phyloP scores from a whole-genome alignment of 2,797 vertebrate genomes.

The Taeniopygia guttata region DNA sequence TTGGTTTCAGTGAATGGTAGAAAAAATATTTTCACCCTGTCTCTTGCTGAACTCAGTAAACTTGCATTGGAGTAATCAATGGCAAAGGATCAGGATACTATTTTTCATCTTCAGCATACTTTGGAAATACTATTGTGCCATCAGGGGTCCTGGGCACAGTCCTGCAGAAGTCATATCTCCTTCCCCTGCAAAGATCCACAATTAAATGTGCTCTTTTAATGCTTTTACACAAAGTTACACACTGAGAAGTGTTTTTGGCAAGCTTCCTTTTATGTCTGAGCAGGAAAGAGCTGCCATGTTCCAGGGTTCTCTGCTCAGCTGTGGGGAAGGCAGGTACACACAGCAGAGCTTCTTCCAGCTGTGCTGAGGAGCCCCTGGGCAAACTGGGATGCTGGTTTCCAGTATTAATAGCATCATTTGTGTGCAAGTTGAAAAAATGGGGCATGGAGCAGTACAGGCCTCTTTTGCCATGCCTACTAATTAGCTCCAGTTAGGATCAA shows the following conservation, averaged over 20 bases:
- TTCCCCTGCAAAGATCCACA: neutral
- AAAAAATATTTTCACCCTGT: neutral
- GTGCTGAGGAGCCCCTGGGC: neutral
- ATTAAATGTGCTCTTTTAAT: neutral
- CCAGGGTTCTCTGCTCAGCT: neutral
- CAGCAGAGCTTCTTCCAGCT: neutral
- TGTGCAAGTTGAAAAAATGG: neutral
- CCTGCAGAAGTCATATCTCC: neutral
- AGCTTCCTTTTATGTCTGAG: neutral
- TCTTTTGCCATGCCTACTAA: slow-evolving; percentile 7
- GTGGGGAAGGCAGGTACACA: accelerated
- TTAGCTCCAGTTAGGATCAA: slow-evolving; percentile 8
- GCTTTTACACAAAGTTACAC: neutral
- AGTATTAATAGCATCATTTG: neutral
- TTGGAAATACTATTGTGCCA: neutral
- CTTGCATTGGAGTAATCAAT: neutral
- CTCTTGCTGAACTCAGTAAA: neutral
- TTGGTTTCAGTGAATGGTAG: neutral
- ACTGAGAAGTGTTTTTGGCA: neutral
- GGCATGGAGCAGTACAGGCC: neutral
- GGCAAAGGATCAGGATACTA: neutral
- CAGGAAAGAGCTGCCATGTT: neutral
- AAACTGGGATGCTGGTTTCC: neutral
- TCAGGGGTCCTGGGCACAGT: neutral
- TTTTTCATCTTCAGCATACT: neutral